phyloP scores from a whole-genome alignment of 2,888 invertebrate species.

The Drosophila mettleri region DNA sequence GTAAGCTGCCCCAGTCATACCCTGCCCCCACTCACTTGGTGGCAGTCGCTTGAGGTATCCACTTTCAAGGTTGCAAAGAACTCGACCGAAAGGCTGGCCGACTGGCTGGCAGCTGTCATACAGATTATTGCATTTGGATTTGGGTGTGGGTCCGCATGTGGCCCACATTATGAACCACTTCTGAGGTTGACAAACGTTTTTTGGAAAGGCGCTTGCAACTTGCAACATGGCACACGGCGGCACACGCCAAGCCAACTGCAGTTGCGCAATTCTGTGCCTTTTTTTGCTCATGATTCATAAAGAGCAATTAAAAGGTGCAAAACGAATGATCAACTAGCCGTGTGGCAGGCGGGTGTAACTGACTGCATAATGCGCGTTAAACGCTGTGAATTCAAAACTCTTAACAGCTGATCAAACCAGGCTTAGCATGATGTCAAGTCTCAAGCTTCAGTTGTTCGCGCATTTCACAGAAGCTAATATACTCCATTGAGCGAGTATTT shows the following conservation, averaged over 20 bases:
- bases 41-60: constrained; percentile 56
- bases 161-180: constrained; percentile 48
- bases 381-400: too few relatives aligned
- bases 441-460: background rate
- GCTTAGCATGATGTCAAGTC: background rate
- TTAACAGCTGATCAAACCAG: background rate
- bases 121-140: constrained; percentile 31
- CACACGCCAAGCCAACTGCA: constrained; percentile 48
- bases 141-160: constrained; percentile 68
- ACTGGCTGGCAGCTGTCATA: constrained; percentile 25
- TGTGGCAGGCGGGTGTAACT: background rate
- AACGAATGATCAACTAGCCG: background rate
- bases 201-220: constrained; percentile 53
- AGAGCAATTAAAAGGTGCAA: constrained; percentile 60
- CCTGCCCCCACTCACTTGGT: constrained; percentile 7
- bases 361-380: background rate
- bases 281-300: constrained; percentile 57
- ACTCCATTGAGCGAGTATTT: background rate
- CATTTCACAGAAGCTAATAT: background rate
- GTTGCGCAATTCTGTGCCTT: constrained; percentile 64
- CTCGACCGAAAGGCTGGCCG: constrained; percentile 49
- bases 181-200: constrained; percentile 51
- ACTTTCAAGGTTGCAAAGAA: constrained; percentile 79
- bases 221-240: constrained; percentile 41
- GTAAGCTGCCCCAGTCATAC: constrained; percentile 46